Base-by-base conservation (phyloP, 1,140 invertebrate species). In the Aphelinus certus region DNA sequence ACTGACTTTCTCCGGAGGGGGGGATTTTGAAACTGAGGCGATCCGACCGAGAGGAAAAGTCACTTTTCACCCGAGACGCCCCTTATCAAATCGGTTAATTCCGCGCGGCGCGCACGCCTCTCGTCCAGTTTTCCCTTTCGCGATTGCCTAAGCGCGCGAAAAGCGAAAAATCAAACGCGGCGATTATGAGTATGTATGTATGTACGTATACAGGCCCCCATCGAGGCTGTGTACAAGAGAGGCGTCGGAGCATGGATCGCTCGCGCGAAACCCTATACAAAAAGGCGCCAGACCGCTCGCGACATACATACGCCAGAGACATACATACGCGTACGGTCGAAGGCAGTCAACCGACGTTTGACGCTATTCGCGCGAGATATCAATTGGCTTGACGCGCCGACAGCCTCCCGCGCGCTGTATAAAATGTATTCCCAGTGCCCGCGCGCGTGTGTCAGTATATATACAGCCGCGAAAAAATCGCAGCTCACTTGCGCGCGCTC, bases 401-500 rank as follows among this genome's bases (percentile, higher is more conserved):
- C 71, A 57, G 53, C 47, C 63, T 10, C 43, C 53, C 42, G 43
- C 42, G 49, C 10, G 5, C 9, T 48, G 47, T 51, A 64, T n/a
- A 1, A 63, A 47, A 48, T 49, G 62, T 63, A 63, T 63, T 63
- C 7, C 62, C 26, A 3, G 42, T 7, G 46, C 10, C 10, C 10
- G 62, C 10, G 61, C 49, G 26, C 0, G 26, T 26, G 49, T 48
- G 49, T 7, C 45, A 7, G 61, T 9, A 48, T 49, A n/a, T 47
- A 63, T 42, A 47, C 57, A 51, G 64, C 58, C 55, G 69, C 57
- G 55, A 55, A 61, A 61, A 49, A 7, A 51, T 73, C 57, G 62
- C 57, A 43, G 65, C 67, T 73, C 75, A 73, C 75, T 76, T 73
- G 69, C 71, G 61, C 26, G 26, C 26, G 26, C 26, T 26, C 70